Base-by-base conservation (phyloP, 2,888 invertebrate species). In the Macrosiphum euphorbiae region DNA sequence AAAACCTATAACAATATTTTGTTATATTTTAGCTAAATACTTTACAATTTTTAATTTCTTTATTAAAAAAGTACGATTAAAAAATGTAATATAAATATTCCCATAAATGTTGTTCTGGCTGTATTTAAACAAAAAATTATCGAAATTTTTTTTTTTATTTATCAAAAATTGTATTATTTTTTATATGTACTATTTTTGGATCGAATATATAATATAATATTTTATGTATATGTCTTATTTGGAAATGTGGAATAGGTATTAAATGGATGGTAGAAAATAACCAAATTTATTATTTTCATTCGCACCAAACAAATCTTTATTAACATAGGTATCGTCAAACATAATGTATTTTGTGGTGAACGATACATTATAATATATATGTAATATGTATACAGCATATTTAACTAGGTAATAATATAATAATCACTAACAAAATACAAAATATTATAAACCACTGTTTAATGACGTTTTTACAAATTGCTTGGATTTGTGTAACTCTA, bases 361-460 rank as follows among this genome's bases (percentile, higher is more conserved):
- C 86, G 87, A 87, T 50, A 86, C 86, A 86, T 50, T 86, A 28
- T 86, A 78, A 78, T 78, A 20, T 35, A n/a, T 67, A n/a, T 55
- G 8, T 50, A 50, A 55, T 67, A 67, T 78, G 78, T 35, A 20
- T 78, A 78, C 16, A 85, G 26, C 26, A 85, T 85, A 88, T 52
- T 52, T 50, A 24, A 87, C 87, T 87, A 58, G 58, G 10, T 58
- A 87, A 35, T 41, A 50, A 52, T 41, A 50, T 86, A 50, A 52
- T 88, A 88, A 52, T 85, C 26, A 44, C 88, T 52, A 52, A 52
- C 52, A 88, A 52, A 88, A 52, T 88, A 88, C 11, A 85, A 85
- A 44, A 85, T 85, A 85, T 35, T 35, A 78, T 20, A 67, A 78
- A 26, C 26, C 11, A 85, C 44, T 24, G 3, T 24, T 35, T 7